These are phyloP conservation scores for Engystomops pustulosus DNA, from an alignment of 2,113 vertebrate genomes.

Conservation along the genomic window DNA sequence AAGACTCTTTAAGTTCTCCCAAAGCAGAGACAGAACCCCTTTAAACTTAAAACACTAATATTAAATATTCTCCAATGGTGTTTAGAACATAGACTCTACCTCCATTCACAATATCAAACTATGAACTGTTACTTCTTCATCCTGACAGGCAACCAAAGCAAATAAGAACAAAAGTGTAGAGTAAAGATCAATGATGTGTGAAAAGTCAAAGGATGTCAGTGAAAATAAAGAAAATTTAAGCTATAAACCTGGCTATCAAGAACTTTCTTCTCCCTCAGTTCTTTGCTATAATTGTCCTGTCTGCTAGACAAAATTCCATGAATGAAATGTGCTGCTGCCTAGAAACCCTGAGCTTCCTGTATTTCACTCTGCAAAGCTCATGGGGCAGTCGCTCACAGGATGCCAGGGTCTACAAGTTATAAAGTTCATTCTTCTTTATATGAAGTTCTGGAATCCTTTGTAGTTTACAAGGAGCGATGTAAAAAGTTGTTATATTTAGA, in stretches of 20 bases:
- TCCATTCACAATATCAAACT: not conserved
- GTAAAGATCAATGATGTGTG: not conserved
- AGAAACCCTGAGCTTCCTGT: constrained; percentile 40
- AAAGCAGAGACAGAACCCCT: no score
- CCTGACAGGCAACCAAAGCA: not conserved
- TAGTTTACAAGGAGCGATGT: constrained; percentile 12
- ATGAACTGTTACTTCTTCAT: not conserved
- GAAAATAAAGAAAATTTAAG: not conserved
- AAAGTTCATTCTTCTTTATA: constrained; percentile 27
- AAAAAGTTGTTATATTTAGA: constrained; percentile 52
- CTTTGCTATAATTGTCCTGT: constrained; percentile 61
- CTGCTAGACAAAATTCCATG: constrained; percentile 18
- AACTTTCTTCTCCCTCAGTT: constrained; percentile 64
- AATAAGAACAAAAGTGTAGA: not conserved
- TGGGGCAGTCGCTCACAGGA: constrained; percentile 19
- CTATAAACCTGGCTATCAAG: not conserved
- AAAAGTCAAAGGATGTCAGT: not conserved
- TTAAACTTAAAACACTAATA: no score
- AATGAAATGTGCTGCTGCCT: constrained; percentile 43
- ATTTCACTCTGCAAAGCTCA: constrained; percentile 20
- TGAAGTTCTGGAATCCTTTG: constrained; percentile 2
- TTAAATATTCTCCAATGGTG: no score
- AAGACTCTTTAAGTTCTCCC: no score
- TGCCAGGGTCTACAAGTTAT: constrained; percentile 10
- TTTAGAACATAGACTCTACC: no score